Evolutionary conservation across 35 echinoderm and acorn worm genomes (phyloP).

Genomic region (Anneissia japonica): DNA sequence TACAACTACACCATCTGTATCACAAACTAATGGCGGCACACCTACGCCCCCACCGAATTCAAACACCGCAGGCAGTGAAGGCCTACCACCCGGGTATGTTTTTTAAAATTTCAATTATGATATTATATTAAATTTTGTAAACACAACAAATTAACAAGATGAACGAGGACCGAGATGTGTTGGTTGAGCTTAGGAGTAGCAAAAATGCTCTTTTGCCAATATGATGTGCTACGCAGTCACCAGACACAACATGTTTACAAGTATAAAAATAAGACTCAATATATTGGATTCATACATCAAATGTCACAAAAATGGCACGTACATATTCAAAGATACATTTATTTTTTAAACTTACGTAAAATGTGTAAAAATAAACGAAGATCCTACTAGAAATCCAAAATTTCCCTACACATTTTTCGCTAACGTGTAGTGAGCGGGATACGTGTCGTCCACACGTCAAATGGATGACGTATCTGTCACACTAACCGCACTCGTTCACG

Average conservation of each 20-base stretch:
- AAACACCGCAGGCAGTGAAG: neutral
- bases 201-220: constrained; percentile 3
- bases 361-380: no score
- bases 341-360: no score
- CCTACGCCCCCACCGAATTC: neutral
- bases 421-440: no score
- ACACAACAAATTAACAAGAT: neutral
- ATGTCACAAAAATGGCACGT: no score
- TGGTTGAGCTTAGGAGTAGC: neutral
- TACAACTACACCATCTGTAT: constrained; percentile 1
- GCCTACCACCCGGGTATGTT: neutral
- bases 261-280: neutral
- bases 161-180: neutral
- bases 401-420: no score
- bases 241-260: neutral
- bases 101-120: neutral
- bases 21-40: neutral
- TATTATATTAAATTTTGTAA: neutral
- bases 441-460: no score
- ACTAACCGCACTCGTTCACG: no score
- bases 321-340: no score
- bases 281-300: no score
- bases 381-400: no score
- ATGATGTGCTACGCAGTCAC: neutral
- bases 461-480: no score